A percentile compares a stretch with the other conserved stretches of the same genome.
Conservation (phyloP, 2,113 vertebrate species). For the Lepisosteus oculatus region DNA sequence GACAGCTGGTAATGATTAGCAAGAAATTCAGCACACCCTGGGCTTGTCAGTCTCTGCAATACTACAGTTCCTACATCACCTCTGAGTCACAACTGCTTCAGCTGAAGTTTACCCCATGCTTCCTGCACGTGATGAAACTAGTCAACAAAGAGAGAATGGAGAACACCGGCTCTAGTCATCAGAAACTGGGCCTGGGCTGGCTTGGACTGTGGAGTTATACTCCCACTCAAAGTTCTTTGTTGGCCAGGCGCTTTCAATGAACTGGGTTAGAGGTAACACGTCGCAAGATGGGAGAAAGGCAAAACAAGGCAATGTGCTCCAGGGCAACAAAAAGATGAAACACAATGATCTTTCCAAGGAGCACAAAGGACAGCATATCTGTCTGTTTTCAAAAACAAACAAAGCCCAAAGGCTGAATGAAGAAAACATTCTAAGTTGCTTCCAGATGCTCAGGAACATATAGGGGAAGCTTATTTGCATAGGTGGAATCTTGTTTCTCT, state of each 20-base stretch:
- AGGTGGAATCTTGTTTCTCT: neutral
- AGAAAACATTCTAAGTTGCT: neutral
- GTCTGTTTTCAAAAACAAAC: neutral
- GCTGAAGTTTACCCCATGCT: constrained; percentile 62
- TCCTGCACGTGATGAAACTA: constrained; percentile 56
- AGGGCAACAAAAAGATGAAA: neutral
- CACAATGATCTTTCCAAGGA: constrained; percentile 3
- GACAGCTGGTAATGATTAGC: constrained; percentile 33
- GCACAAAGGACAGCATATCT: neutral
- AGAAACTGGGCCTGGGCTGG: neutral
- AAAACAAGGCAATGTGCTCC: neutral
- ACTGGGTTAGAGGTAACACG: constrained; percentile 45
- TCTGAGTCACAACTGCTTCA: constrained; percentile 49
- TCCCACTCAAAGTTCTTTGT: neutral
- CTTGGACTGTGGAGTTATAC: neutral
- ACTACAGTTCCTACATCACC: neutral
- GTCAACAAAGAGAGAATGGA: constrained; percentile 49
- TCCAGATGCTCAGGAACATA: neutral
- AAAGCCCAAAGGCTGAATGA: neutral
- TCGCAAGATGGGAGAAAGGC: constrained; percentile 12
- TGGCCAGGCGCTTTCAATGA: neutral
- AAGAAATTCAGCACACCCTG: constrained; percentile 41
- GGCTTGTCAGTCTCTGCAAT: constrained; percentile 29
- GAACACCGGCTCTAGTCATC: constrained; percentile 30
- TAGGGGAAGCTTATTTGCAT: neutral